These are phyloP conservation scores for Oryzias curvinotus DNA, from an alignment of 2,113 vertebrate species.

Conservation along the genomic window DNA sequence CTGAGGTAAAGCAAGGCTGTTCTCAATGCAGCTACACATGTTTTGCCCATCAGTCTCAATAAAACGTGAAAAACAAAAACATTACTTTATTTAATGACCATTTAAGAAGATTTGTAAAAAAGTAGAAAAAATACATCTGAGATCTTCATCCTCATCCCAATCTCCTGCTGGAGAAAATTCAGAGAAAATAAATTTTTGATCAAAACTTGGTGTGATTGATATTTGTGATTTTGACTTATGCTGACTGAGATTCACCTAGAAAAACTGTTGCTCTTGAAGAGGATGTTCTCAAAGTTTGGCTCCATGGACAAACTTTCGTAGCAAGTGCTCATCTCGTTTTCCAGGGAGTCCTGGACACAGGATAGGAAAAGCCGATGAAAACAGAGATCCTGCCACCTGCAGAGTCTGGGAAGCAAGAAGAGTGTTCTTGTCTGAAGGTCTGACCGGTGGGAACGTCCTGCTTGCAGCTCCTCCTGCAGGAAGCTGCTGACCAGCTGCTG, in stretches of 20 bases:
- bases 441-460: slow-evolving; percentile 88
- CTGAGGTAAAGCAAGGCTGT: no score
- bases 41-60: no score
- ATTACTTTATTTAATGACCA: slow-evolving; percentile 40
- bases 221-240: not conserved
- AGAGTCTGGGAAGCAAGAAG: not conserved
- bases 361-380: not conserved
- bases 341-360: slow-evolving; percentile 68
- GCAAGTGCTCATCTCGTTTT: no score
- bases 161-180: slow-evolving; percentile 48
- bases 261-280: slow-evolving; percentile 85
- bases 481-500: slow-evolving; percentile 78
- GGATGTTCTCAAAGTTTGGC: slow-evolving; percentile 71
- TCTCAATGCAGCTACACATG: no score
- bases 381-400: slow-evolving; percentile 10
- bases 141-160: slow-evolving; percentile 67
- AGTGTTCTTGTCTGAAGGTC: not conserved
- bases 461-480: slow-evolving; percentile 83
- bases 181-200: not conserved
- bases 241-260: slow-evolving; percentile 81
- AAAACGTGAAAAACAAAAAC: slow-evolving; percentile 5
- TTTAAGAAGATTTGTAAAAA: slow-evolving; percentile 1
- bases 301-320: slow-evolving; percentile 74
- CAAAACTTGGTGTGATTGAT: no score
- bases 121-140: slow-evolving; percentile 36